Evolutionary conservation across 2,888 invertebrate species (phyloP).

Genomic region (Ichneumoninae sp.): DNA sequence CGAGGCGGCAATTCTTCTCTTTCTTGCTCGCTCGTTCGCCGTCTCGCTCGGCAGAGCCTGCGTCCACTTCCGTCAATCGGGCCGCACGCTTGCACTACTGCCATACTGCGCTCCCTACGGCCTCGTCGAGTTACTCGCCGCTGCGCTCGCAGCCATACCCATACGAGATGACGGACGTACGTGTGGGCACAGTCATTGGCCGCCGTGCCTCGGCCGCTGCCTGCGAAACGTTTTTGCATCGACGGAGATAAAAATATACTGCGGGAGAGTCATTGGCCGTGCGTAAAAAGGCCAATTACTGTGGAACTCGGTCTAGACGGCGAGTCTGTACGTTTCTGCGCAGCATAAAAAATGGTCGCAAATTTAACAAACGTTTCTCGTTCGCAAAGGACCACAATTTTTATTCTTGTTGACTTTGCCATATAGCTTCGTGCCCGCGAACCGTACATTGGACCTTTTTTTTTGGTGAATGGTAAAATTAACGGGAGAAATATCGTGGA

Average conservation of each 20-base stretch:
- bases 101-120: conserved; percentile 75
- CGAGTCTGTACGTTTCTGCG: background rate
- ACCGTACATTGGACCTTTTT: too few species aligned
- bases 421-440: too few species aligned
- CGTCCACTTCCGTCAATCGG: conserved; percentile 76
- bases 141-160: conserved; percentile 18
- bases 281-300: conserved; percentile 6
- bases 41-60: conserved; percentile 51
- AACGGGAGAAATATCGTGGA: too few species aligned
- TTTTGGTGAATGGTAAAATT: too few species aligned
- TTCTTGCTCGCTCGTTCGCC: conserved; percentile 43
- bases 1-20: conserved; percentile 59
- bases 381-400: too few species aligned
- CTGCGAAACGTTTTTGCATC: background rate
- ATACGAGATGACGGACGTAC: conserved; percentile 5
- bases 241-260: background rate
- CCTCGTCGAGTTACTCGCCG: conserved; percentile 58
- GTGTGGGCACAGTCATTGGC: conserved; percentile 31
- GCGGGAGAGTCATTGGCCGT: background rate
- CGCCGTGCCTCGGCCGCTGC: background rate
- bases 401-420: too few species aligned
- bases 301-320: background rate
- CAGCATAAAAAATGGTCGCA: too few species aligned
- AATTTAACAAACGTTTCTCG: too few species aligned
- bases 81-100: conserved; percentile 78